phyloP scores from a whole-genome alignment of 2,113 vertebrate species.

The Campylomormyrus tamandua region DNA sequence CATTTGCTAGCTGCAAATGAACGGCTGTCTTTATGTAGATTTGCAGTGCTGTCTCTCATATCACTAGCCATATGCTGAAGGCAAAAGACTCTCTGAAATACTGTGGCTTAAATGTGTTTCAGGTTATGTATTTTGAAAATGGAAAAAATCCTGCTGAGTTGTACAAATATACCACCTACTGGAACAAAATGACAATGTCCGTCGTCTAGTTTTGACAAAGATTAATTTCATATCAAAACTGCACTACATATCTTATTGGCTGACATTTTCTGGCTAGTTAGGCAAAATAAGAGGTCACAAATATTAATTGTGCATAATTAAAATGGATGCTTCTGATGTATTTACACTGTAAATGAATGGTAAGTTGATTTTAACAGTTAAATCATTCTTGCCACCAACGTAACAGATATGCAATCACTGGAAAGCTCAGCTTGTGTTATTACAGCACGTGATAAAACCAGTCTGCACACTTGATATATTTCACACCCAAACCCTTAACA shows the following conservation, averaged over 20 bases:
- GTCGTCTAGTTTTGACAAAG: not conserved
- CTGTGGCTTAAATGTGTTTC: not conserved
- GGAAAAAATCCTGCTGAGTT: conserved; percentile 8
- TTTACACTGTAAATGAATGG: not conserved
- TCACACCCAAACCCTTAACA: not conserved
- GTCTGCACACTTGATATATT: not conserved
- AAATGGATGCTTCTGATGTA: not conserved
- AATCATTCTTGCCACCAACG: not conserved
- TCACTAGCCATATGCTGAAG: conserved; percentile 16
- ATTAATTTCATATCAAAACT: not conserved
- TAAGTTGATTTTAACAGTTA: not conserved
- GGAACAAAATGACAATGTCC: conserved; percentile 15
- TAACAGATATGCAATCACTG: conserved; percentile 8
- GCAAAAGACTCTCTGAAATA: conserved; percentile 7
- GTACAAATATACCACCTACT: conserved; percentile 26
- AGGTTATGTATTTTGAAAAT: not conserved
- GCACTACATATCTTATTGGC: not conserved
- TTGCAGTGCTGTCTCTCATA: not conserved
- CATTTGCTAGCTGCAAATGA: conserved; percentile 5
- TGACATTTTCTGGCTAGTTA: not conserved
- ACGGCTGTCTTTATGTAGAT: not conserved
- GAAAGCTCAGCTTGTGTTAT: not conserved
- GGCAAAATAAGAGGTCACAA: not conserved
- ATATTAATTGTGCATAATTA: not conserved
- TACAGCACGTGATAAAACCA: not conserved